Conservation (phyloP, 2,888 invertebrate species). For the Liposcelis brunnea region DNA sequence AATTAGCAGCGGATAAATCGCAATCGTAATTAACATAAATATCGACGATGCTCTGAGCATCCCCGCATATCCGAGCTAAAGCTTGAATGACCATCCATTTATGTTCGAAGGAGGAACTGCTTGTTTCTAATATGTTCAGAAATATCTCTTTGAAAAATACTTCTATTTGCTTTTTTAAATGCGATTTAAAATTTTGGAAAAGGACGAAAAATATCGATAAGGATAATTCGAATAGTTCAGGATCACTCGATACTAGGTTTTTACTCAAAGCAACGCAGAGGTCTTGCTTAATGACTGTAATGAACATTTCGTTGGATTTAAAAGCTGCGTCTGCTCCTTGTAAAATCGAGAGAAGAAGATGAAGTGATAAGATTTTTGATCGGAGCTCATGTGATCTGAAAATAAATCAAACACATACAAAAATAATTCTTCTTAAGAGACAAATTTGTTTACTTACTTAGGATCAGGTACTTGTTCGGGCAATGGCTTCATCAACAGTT, state of each 20-base stretch:
- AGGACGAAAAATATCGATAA: conserved; percentile 91
- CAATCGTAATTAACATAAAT: conserved; percentile 99
- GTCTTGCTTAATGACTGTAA: conserved; percentile 95
- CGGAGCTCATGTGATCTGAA: conserved; percentile 77
- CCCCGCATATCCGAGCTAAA: conserved; percentile 86
- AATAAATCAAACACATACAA: conserved; percentile 14
- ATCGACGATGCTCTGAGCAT: conserved; percentile 96
- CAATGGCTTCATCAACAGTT: conserved; percentile 95
- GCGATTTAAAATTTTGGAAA: conserved; percentile 90
- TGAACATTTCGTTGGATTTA: conserved; percentile 92
- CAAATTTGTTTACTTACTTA: conserved; percentile 35
- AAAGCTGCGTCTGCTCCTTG: conserved; percentile 95
- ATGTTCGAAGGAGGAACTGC: conserved; percentile 94
- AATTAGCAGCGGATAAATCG: conserved; percentile 91
- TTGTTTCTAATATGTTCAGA: conserved; percentile 91
- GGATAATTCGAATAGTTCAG: conserved; percentile 95
- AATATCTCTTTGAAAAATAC: conserved; percentile 98
- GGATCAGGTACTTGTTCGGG: conserved; percentile 93
- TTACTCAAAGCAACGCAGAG: conserved; percentile 97
- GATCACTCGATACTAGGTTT: conserved; percentile 94
- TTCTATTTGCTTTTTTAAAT: conserved; percentile 98
- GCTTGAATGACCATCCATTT: conserved; percentile 99
- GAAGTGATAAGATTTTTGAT: conserved; percentile 91
- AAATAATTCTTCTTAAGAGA: conserved; percentile 1
- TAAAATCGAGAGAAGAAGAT: conserved; percentile 83